Evolutionary conservation across 1,140 invertebrate genomes (phyloP).

Genomic region (Zaprionus ornatus): DNA sequence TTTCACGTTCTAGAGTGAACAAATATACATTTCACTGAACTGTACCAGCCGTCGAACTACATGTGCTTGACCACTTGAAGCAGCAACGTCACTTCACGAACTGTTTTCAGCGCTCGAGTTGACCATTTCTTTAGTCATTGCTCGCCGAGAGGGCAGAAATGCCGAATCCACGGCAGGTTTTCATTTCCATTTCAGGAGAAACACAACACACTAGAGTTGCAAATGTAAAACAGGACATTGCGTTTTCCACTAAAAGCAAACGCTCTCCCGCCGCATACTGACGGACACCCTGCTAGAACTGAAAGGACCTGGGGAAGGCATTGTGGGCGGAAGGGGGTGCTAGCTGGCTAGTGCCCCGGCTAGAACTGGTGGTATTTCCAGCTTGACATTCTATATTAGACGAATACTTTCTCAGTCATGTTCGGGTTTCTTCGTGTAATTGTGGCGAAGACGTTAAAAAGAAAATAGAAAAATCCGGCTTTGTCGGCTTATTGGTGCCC

Average conservation of each 20-base stretch:
- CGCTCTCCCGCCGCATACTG: conserved; percentile 14
- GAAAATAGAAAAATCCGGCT: conserved; percentile 14
- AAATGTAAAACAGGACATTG: conserved; percentile 77
- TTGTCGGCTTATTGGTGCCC: conserved; percentile 9
- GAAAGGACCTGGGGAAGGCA: not conserved
- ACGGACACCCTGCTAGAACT: conserved; percentile 9
- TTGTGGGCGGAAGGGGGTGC: not conserved
- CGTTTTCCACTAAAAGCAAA: conserved; percentile 53
- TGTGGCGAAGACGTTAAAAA: conserved; percentile 13
- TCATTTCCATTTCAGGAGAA: conserved; percentile 63
- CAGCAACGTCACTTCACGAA: conserved; percentile 45
- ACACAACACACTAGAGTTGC: conserved; percentile 63
- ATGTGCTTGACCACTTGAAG: conserved; percentile 32
- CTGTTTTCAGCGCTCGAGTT: conserved; percentile 52
- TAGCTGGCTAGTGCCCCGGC: conserved; percentile 48
- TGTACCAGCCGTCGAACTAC: not conserved
- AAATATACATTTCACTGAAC: conserved; percentile 14
- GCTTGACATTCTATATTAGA: conserved; percentile 11
- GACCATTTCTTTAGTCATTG: conserved; percentile 32
- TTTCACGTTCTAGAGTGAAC: conserved; percentile 48
- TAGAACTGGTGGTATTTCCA: conserved; percentile 32
- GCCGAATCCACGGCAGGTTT: conserved; percentile 22
- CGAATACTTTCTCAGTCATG: conserved; percentile 38
- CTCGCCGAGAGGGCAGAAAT: conserved; percentile 17
- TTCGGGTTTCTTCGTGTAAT: conserved; percentile 52